Evolutionary conservation across 2,113 vertebrate species (phyloP).

Genomic region (Hymenochirus boettgeri): DNA sequence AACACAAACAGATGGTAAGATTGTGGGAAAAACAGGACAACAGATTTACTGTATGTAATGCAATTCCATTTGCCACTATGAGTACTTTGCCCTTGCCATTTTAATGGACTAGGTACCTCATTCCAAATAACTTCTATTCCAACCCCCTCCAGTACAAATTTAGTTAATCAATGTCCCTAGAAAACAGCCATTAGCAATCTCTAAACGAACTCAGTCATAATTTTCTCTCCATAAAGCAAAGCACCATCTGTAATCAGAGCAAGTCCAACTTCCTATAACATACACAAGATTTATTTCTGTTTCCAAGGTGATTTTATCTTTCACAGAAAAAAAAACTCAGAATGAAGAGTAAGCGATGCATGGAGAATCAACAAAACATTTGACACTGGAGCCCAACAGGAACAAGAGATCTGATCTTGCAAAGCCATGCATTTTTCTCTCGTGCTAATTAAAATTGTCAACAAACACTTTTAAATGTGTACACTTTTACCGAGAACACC

Average conservation of each 20-base stretch:
- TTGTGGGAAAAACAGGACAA: background rate
- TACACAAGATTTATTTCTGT: constrained; percentile 42
- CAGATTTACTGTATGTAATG: background rate
- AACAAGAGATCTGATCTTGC: background rate
- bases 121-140: background rate
- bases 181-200: constrained; percentile 32
- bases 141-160: background rate
- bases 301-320: constrained; percentile 34
- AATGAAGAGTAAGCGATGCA: background rate
- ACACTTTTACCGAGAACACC: background rate
- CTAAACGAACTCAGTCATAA: constrained; percentile 51
- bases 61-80: background rate
- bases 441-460: no score
- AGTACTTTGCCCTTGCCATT: background rate
- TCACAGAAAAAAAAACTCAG: constrained; percentile 17
- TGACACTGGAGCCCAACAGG: background rate
- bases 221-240: constrained; percentile 43
- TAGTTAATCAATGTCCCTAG: constrained; percentile 46
- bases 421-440: background rate
- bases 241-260: constrained; percentile 39
- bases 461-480: no score
- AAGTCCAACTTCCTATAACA: constrained; percentile 43
- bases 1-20: constrained; percentile 10
- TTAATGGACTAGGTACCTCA: background rate
- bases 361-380: background rate